phyloP scores from a whole-genome alignment of 2,797 vertebrate genomes.

The Intellagama lesueurii region DNA sequence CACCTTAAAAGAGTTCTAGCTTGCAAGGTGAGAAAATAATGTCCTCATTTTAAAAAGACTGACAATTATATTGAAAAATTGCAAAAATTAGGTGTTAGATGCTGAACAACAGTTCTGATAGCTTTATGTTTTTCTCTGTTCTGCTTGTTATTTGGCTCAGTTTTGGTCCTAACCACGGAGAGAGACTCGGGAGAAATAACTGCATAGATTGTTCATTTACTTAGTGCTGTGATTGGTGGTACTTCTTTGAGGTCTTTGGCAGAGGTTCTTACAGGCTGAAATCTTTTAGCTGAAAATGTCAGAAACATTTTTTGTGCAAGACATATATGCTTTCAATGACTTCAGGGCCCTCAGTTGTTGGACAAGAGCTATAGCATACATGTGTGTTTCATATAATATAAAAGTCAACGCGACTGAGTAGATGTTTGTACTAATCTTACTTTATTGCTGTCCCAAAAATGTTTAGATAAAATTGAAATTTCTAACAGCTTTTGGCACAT shows the following conservation, averaged over 20 bases:
- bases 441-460: slow-evolving; percentile 4
- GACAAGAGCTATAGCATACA: not conserved
- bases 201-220: not conserved
- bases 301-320: not conserved
- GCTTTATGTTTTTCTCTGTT: not conserved
- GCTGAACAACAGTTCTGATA: not conserved
- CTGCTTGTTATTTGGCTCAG: not conserved
- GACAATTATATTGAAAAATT: not conserved
- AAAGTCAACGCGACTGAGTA: not conserved
- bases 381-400: not conserved
- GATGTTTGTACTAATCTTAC: slow-evolving; percentile 33
- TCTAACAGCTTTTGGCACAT: slow-evolving; percentile 6
- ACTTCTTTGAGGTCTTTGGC: not conserved
- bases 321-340: not conserved
- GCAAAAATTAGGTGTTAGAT: not conserved
- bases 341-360: not conserved
- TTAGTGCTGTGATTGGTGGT: not conserved
- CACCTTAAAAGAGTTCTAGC: no score
- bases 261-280: not conserved
- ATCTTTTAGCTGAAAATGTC: not conserved
- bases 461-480: slow-evolving; percentile 43
- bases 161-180: not conserved
- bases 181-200: not conserved
- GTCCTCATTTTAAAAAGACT: not conserved
- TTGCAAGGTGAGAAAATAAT: not conserved